These are phyloP conservation scores for Rhaphigaster nebulosa DNA, from an alignment of 2,888 invertebrate species.

Conservation along the genomic window DNA sequence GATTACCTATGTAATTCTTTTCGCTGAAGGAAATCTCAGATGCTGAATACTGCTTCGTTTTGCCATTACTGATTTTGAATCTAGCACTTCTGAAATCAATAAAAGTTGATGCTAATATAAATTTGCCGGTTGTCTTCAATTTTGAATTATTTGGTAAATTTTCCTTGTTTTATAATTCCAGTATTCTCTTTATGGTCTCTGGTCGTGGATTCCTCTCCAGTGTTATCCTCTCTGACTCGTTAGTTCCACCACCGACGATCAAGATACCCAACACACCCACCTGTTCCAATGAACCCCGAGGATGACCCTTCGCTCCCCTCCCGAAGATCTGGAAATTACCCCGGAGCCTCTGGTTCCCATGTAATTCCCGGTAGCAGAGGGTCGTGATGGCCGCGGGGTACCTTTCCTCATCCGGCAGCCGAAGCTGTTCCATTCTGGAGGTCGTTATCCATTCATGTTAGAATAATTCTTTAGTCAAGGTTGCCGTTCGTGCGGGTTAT, in stretches of 20 bases:
- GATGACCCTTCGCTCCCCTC: conserved; percentile 5
- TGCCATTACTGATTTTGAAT: neutral
- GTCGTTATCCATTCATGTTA: conserved; percentile 37
- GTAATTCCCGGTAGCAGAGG: conserved; percentile 46
- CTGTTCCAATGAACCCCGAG: conserved; percentile 28
- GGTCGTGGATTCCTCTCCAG: neutral
- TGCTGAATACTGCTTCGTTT: too few species aligned
- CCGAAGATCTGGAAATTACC: conserved; percentile 32
- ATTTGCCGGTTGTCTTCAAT: too few species aligned
- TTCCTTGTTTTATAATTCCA: neutral
- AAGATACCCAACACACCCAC: conserved; percentile 28
- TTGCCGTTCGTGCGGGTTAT: conserved; percentile 19
- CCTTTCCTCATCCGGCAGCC: conserved; percentile 33
- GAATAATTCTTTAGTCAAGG: conserved; percentile 34
- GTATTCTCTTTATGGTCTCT: neutral
- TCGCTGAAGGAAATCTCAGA: too few species aligned
- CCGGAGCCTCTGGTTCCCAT: conserved; percentile 18
- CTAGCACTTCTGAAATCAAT: neutral
- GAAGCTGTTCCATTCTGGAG: conserved; percentile 22
- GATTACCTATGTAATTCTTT: too few species aligned
- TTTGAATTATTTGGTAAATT: neutral
- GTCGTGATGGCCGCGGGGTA: conserved; percentile 33
- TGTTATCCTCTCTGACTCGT: neutral
- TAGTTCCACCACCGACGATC: conserved; percentile 27
- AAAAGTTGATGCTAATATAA: neutral